These are phyloP conservation scores for Choloepus hoffmanni DNA, from an alignment of 2,113 vertebrate genomes.

Conservation along the genomic window DNA sequence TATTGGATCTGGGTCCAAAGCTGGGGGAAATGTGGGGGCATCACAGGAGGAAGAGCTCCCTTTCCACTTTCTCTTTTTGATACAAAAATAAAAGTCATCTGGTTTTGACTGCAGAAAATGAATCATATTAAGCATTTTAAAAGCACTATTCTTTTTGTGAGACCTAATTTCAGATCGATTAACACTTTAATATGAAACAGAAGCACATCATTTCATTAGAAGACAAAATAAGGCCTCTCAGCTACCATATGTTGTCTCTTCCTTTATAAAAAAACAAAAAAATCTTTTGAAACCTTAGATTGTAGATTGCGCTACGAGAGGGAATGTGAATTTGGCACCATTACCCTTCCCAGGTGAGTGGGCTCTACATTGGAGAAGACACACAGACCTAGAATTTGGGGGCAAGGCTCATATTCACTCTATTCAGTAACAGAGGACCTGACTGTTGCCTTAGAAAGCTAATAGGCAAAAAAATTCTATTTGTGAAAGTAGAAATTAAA, in stretches of 20 bases:
- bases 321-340: slow-evolving; percentile 74
- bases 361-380: not conserved
- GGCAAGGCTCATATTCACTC: slow-evolving; percentile 47
- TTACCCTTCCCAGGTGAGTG: slow-evolving; percentile 69
- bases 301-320: slow-evolving; percentile 74
- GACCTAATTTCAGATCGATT: slow-evolving; percentile 90
- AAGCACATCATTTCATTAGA: slow-evolving; percentile 89
- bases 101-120: slow-evolving; percentile 88
- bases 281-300: slow-evolving; percentile 82
- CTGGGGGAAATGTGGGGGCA: slow-evolving; percentile 28
- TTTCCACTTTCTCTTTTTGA: slow-evolving; percentile 82
- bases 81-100: slow-evolving; percentile 88
- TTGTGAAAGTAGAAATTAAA: slow-evolving; percentile 74
- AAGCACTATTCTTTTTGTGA: slow-evolving; percentile 87
- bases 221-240: slow-evolving; percentile 83
- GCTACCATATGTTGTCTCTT: slow-evolving; percentile 85
- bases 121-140: slow-evolving; percentile 89
- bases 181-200: slow-evolving; percentile 91
- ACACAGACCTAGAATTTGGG: not conserved
- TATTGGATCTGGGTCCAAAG: slow-evolving; percentile 78
- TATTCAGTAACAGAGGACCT: slow-evolving; percentile 62
- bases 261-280: slow-evolving; percentile 74
- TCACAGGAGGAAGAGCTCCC: slow-evolving; percentile 28
- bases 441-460: slow-evolving; percentile 69
- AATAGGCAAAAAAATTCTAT: slow-evolving; percentile 62